phyloP scores from a whole-genome alignment of 2,113 vertebrate species.

The Gymnarchus niloticus region DNA sequence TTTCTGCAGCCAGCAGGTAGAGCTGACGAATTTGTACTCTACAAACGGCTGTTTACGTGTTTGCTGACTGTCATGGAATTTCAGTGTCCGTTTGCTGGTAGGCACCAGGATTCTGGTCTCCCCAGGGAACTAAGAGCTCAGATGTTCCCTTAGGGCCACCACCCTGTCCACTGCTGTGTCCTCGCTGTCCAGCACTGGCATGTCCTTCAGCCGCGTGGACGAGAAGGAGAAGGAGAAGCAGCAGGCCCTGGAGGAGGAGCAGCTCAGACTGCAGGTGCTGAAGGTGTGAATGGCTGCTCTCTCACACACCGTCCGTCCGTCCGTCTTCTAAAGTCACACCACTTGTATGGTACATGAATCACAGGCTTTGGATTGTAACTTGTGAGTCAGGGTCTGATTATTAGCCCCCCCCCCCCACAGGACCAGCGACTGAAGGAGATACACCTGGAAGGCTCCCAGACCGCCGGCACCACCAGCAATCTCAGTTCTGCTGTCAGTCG shows the following conservation, averaged over 20 bases:
- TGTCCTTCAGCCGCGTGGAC: constrained; percentile 86
- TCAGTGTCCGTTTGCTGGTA: too few species aligned
- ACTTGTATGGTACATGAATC: too few species aligned
- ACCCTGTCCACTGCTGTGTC: constrained; percentile 83
- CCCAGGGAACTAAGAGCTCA: too few species aligned
- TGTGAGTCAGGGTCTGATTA: not conserved
- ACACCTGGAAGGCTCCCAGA: constrained; percentile 70
- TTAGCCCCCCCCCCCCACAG: constrained; percentile 44
- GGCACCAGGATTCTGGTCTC: too few species aligned
- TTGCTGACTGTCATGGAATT: too few species aligned
- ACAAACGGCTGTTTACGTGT: too few species aligned
- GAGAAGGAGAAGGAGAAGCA: constrained; percentile 87
- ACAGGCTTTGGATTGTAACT: not conserved
- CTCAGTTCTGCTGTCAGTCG: constrained; percentile 67
- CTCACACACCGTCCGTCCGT: too few species aligned
- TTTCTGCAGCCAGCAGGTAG: constrained; percentile 80
- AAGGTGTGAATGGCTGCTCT: constrained; percentile 61
- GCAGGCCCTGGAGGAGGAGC: constrained; percentile 83
- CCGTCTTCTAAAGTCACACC: too few species aligned
- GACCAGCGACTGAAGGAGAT: constrained; percentile 84
- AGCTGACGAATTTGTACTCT: not conserved
- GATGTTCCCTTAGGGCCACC: constrained; percentile 65
- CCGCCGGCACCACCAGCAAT: constrained; percentile 70
- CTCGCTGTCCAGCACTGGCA: constrained; percentile 79
- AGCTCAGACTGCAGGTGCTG: constrained; percentile 77